Evolutionary conservation across 1,140 invertebrate species (phyloP), one percentile per base, ranked within the genome.

Genomic region (Drosophila prosaltans): DNA sequence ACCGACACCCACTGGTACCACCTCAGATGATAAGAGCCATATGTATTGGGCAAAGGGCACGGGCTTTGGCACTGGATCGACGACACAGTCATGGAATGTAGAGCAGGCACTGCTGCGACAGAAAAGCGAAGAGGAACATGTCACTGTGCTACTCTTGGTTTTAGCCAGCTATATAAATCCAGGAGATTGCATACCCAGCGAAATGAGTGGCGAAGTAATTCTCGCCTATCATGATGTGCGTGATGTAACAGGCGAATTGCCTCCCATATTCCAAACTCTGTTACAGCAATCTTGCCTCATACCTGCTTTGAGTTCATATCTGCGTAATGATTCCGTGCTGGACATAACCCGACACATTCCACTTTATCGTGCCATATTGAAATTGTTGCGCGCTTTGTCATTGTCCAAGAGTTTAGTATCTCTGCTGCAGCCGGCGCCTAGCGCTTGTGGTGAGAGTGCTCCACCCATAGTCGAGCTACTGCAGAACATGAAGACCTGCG

Each of bases 331-430:
- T 92, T 98, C 98, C 93, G 97, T 98, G 59, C 92, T 99, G 83
- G 98, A 99, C 92, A 98, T 99, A 96, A 97, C 98, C 5, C 94
- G 97, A 9, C 97, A 98, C 92, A 97, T 98, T 91, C 97, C 97
- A 6, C 93, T 98, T 54, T 98, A 98, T 93, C 94, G 96, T 89
- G 95, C 97, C 32, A 95, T 98, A 68, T 92, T 98, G 67, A 95
- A 96, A 80, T 92, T 98, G 51, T 93, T 98, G 57, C 94, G 97
- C 71, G 96, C 97, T 3, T 94, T 98, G 74, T 95, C 97, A 7
- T 93, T 95, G 2, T 96, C 95, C 57, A 93, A 93, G 40, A 94
- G 95, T 77, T 90, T 97, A 59, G 94, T 95, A 0, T 93, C 94
- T 28, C 88, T 97, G 10, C 92, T 97, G 1, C 91, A 96, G 66